These are phyloP conservation scores for Fukomys damarensis DNA, from an alignment of 2,113 vertebrate genomes.

Conservation along the genomic window DNA sequence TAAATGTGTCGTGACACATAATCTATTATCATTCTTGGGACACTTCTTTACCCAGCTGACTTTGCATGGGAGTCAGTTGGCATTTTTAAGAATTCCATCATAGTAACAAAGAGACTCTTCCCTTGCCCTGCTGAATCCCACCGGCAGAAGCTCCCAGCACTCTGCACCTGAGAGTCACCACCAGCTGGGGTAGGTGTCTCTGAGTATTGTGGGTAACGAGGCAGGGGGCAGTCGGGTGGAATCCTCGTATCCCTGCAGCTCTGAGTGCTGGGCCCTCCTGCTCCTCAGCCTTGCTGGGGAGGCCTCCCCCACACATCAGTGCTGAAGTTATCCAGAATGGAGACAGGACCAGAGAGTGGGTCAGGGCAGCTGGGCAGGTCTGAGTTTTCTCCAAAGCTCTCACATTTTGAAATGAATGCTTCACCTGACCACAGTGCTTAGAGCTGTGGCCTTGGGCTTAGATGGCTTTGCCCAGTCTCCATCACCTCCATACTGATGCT, in stretches of 20 bases:
- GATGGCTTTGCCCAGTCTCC: too few species aligned
- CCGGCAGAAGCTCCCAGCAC: background rate
- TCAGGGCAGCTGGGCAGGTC: background rate
- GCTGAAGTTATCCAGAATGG: background rate
- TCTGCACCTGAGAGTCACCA: rapidly evolving
- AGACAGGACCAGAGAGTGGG: too few species aligned
- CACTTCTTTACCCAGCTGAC: background rate
- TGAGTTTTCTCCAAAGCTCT: background rate
- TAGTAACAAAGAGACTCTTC: background rate
- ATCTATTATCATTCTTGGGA: background rate
- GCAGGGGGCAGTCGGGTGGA: background rate
- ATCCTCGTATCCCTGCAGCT: background rate
- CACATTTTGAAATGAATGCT: background rate
- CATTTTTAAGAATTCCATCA: background rate
- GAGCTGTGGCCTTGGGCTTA: background rate
- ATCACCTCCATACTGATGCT: too few species aligned
- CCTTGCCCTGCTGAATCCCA: background rate
- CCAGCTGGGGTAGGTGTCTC: rapidly evolving
- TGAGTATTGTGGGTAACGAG: background rate
- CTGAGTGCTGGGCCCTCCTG: rapidly evolving
- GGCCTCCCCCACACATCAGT: rapidly evolving
- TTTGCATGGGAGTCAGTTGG: background rate
- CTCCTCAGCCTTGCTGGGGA: too few species aligned
- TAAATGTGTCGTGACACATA: background rate
- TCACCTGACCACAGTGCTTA: background rate